Evolutionary conservation across 2,888 invertebrate genomes (phyloP).

Genomic region (Ennomos quercinarius): DNA sequence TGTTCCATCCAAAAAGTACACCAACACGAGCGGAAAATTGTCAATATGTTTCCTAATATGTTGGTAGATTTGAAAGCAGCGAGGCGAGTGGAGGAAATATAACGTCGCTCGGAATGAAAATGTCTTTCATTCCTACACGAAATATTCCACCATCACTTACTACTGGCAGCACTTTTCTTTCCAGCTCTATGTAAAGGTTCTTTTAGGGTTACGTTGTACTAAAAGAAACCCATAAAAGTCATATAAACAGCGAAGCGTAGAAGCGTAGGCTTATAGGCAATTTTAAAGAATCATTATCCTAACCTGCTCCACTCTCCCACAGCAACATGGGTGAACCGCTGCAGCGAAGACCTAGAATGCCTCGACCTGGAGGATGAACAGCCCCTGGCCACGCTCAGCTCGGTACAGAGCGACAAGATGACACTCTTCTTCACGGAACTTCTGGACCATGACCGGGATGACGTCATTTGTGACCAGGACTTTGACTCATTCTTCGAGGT

Average conservation of each 20-base stretch:
- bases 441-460: constrained; percentile 89
- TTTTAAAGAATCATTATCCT: background rate
- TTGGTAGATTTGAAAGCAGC: constrained; percentile 6
- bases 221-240: too few species aligned
- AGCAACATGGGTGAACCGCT: constrained; percentile 92
- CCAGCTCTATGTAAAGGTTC: constrained; percentile 3
- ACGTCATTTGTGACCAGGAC: constrained; percentile 89
- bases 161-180: constrained; percentile 3
- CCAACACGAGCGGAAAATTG: constrained; percentile 12
- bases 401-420: constrained; percentile 89
- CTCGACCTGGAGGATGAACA: constrained; percentile 83
- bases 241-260: too few species aligned
- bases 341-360: constrained; percentile 87
- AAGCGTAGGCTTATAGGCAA: too few species aligned
- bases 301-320: constrained; percentile 21
- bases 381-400: constrained; percentile 80
- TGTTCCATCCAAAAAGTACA: constrained; percentile 17
- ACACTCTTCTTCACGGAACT: constrained; percentile 89
- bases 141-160: constrained; percentile 4
- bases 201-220: background rate
- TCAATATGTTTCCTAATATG: constrained; percentile 18
- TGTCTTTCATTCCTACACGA: constrained; percentile 17
- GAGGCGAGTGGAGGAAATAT: constrained; percentile 13
- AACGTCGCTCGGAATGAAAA: constrained; percentile 11
- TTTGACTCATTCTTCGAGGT: constrained; percentile 87